phyloP scores from a whole-genome alignment of 2,888 invertebrate genomes.

The Acanthosepion lycidas region DNA sequence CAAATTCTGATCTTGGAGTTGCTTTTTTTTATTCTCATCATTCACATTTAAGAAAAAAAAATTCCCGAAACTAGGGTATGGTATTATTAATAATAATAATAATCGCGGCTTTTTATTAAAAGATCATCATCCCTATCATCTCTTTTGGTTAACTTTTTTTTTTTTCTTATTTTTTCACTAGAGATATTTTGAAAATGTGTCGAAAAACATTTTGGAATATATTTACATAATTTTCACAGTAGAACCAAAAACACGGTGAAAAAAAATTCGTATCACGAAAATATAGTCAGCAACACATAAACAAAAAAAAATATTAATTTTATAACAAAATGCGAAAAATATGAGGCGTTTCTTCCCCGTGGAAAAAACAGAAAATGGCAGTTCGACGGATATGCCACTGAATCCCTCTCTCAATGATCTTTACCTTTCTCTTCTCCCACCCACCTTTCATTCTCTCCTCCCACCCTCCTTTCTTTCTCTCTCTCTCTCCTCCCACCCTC shows the following conservation, averaged over 20 bases:
- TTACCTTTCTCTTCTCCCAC: background rate
- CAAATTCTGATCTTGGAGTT: no score
- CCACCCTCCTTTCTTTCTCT: background rate
- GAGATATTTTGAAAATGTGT: background rate
- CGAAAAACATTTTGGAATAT: background rate
- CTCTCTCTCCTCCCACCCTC: background rate
- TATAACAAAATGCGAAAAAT: background rate
- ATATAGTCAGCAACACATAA: background rate
- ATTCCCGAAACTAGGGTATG: no score
- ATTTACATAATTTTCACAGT: background rate
- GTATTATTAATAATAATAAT: no score
- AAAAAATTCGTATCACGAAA: slow-evolving; percentile 1
- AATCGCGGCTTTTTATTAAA: no score
- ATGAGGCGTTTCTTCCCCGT: background rate
- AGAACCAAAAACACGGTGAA: background rate
- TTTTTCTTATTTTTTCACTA: background rate
- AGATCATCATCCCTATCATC: no score
- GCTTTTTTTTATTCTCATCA: no score
- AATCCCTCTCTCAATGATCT: background rate
- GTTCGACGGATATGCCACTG: background rate
- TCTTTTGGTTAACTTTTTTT: no score
- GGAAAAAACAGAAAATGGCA: background rate
- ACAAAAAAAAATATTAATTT: background rate
- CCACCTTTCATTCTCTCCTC: background rate
- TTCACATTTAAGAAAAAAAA: no score